Evolutionary conservation across 1,140 invertebrate species (phyloP).

Genomic region (Bombus confusus): DNA sequence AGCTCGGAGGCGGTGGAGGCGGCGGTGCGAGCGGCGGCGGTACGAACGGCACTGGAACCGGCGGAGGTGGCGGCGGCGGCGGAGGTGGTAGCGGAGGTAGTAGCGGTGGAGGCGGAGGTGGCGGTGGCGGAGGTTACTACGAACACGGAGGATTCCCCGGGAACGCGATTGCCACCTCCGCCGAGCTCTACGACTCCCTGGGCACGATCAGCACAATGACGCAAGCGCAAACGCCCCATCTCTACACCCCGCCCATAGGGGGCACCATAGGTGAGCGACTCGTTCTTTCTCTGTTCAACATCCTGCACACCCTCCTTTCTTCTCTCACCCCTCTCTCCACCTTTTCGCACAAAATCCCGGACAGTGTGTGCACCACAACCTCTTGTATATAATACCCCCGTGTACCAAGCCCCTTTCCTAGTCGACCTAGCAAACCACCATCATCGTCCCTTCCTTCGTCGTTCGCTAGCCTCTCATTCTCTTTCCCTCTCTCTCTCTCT

Average conservation of each 20-base stretch:
- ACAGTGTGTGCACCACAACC: conserved; percentile 63
- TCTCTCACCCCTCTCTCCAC: conserved; percentile 38
- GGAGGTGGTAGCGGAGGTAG: conserved; percentile 74
- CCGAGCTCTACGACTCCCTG: conserved; percentile 87
- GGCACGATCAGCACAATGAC: conserved; percentile 88
- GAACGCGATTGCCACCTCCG: conserved; percentile 84
- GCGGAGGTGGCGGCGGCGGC: conserved; percentile 82
- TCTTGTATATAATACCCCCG: conserved; percentile 63
- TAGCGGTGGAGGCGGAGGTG: conserved; percentile 69
- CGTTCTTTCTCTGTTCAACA: conserved; percentile 58
- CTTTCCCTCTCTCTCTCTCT: not conserved
- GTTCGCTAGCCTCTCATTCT: not conserved
- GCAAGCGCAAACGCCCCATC: conserved; percentile 86
- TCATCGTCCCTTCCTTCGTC: conserved; percentile 26
- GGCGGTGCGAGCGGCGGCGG: conserved; percentile 81
- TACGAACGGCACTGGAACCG: conserved; percentile 74
- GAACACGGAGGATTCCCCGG: conserved; percentile 85
- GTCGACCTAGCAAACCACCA: conserved; percentile 47
- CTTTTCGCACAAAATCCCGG: conserved; percentile 61
- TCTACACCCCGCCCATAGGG: conserved; percentile 90
- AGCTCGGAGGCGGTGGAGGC: conserved; percentile 87
- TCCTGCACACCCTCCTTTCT: conserved; percentile 42
- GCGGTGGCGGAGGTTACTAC: conserved; percentile 83
- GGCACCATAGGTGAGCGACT: conserved; percentile 86
- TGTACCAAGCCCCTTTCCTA: conserved; percentile 44